These are phyloP conservation scores for Sitodiplosis mosellana DNA, from an alignment of 1,140 invertebrate genomes.

Conservation along the genomic window DNA sequence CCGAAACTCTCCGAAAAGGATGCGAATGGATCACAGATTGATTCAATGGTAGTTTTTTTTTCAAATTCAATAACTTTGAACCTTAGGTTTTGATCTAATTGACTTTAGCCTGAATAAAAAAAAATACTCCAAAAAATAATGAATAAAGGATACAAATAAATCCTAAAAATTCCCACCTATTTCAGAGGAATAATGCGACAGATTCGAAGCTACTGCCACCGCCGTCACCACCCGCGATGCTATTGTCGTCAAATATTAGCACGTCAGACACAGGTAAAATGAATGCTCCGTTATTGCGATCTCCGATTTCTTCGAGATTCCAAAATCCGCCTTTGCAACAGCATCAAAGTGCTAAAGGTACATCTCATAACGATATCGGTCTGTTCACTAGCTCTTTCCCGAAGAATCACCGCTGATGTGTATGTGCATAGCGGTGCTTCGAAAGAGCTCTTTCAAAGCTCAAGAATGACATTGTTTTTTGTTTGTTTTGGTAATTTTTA, in stretches of 20 bases:
- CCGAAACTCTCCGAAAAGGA: constrained; percentile 27
- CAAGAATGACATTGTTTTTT: background rate
- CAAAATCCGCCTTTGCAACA: no score
- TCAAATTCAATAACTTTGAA: background rate
- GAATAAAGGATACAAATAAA: no score
- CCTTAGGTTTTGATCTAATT: background rate
- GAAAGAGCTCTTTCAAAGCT: background rate
- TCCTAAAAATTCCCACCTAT: no score
- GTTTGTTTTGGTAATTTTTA: background rate
- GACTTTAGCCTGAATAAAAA: background rate
- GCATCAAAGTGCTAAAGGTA: no score
- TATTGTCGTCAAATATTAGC: constrained; percentile 2
- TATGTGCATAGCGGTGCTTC: background rate
- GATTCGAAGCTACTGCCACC: constrained; percentile 14
- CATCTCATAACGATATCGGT: no score
- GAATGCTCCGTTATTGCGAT: background rate
- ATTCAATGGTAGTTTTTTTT: background rate
- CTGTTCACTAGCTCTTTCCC: background rate
- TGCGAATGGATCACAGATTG: background rate
- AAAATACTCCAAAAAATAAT: no score
- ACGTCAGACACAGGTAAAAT: background rate
- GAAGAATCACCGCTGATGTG: background rate
- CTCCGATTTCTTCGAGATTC: no score
- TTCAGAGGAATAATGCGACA: constrained; percentile 12
- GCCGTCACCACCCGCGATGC: constrained; percentile 12